These are phyloP conservation scores for Zonotrichia leucophrys DNA, from an alignment of 2,113 vertebrate species.

Conservation along the genomic window DNA sequence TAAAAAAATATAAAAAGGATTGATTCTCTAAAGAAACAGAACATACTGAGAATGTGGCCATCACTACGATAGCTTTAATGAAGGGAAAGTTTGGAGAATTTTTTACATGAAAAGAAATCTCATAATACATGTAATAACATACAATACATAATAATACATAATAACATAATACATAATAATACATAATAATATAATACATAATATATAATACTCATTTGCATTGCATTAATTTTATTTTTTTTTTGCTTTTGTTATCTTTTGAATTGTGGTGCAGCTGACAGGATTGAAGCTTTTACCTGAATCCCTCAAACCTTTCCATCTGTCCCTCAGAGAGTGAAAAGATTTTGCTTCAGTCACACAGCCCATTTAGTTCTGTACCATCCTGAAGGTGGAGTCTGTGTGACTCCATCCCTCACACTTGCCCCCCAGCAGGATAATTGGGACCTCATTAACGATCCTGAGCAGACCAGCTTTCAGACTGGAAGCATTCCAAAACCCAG, in stretches of 20 bases:
- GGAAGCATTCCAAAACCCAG: background rate
- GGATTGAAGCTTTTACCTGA: background rate
- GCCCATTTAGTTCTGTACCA: background rate
- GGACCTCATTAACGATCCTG: background rate
- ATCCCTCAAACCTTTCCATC: background rate
- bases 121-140: background rate
- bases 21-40: background rate
- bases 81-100: background rate
- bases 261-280: background rate
- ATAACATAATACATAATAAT: no score
- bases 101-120: background rate
- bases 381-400: background rate
- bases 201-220: background rate
- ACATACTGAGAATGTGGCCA: background rate
- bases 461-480: background rate
- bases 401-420: background rate
- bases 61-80: background rate
- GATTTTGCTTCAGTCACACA: background rate
- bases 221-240: background rate
- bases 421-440: background rate
- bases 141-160: no score
- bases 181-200: no score
- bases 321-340: background rate
- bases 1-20: background rate
- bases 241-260: background rate